Percentiles rank a stretch among this genome's conserved stretches.
Conservation (phyloP, 2,888 invertebrate species). For the Macroteleia sp. region DNA sequence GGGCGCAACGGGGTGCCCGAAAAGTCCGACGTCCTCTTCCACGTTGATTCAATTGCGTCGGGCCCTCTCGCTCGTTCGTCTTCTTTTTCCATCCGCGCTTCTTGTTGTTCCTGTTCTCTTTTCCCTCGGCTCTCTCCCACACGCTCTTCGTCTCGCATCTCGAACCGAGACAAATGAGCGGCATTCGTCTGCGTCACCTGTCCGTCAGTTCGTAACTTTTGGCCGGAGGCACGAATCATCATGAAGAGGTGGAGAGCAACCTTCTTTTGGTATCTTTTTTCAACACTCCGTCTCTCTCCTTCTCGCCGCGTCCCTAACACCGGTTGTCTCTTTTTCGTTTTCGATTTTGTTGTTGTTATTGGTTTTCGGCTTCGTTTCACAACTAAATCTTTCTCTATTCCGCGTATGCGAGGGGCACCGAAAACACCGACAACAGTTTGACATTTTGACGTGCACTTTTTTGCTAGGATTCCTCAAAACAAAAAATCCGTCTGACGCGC, state of each 20-base stretch:
- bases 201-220: conserved; percentile 82
- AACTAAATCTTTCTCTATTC: conserved; percentile 35
- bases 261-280: conserved; percentile 39
- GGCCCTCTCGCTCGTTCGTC: conserved; percentile 49
- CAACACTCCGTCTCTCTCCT: neutral
- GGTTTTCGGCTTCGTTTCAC: conserved; percentile 27
- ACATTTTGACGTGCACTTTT: conserved; percentile 43
- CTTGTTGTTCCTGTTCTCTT: conserved; percentile 52
- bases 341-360: conserved; percentile 7
- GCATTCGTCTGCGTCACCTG: conserved; percentile 84
- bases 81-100: conserved; percentile 31
- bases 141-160: conserved; percentile 80
- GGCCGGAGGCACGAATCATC: conserved; percentile 73
- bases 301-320: no score
- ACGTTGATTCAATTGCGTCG: conserved; percentile 60
- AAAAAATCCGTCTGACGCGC: neutral
- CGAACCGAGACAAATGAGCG: conserved; percentile 84
- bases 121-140: conserved; percentile 66
- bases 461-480: conserved; percentile 14
- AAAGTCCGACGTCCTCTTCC: conserved; percentile 74
- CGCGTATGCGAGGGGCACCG: conserved; percentile 16
- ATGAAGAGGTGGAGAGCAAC: conserved; percentile 47
- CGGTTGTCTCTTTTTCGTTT: no score
- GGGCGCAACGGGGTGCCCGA: conserved; percentile 77
- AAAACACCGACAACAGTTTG: conserved; percentile 28